Evolutionary conservation across 2,888 invertebrate genomes (phyloP), one percentile per base, ranked within the genome.

Genomic region (Thecocarcelia acutangulata): DNA sequence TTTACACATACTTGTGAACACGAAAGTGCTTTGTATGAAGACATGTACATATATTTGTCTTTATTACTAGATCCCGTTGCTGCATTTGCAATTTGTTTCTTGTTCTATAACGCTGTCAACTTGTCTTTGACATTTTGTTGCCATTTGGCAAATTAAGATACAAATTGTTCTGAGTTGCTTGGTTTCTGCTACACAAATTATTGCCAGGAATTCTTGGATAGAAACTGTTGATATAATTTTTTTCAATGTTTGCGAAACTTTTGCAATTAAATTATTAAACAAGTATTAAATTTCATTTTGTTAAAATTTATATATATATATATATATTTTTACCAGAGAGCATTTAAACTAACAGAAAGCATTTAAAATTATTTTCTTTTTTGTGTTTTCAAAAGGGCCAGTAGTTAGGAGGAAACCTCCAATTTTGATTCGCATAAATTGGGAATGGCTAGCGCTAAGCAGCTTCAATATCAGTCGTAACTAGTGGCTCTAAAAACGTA

Each of bases 81-180:
- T 52, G 66, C 64, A 63, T 50, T 64, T 69, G 70, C 61, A 80
- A 73, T 78, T 79, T 73, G 79, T 73, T 79, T 54, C 46, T 63
- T 74, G 69, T 73, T 24, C 46, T 61, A 58, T 79, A 33, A 54
- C 48, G 61, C 76, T 81, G 83, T 64, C 73, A 82, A 74, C 59
- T 79, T 73, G 77, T 46, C 77, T 72, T 84, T 75, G 80, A 74
- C 82, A 79, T 84, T 83, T 66, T 80, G 77, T 83, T 83, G 79
- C 79, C 83, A 84, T 84, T 83, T 84, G 84, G 84, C 78, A 84
- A 84, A 85, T 83, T 83, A 83, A 84, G 83, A 81, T 81, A 79
- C 84, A 80, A 84, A 79, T 83, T 80, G 76, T 75, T 68, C 69
- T 79, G 78, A 78, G 56, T 69, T 73, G 46, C 59, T 69, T 64